Conservation (phyloP, 1,140 invertebrate species). For the Leptinotarsa defecta region DNA sequence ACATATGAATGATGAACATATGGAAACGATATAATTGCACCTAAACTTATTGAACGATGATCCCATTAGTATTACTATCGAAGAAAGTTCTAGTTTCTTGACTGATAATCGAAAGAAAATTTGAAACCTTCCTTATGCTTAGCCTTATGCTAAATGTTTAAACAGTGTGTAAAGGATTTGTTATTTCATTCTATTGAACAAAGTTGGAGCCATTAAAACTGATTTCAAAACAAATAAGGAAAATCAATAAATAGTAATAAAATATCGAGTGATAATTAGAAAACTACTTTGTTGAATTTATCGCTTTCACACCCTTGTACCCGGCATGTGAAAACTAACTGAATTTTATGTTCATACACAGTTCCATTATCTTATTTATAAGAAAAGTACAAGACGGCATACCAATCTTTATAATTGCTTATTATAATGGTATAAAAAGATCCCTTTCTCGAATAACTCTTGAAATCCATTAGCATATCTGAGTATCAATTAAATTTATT, state of each 20-base stretch:
- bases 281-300: not conserved
- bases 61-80: too few species aligned
- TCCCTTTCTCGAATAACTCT: slow-evolving; percentile 14
- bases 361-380: slow-evolving; percentile 18
- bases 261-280: not conserved
- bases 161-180: too few species aligned
- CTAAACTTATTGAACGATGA: too few species aligned
- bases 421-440: slow-evolving; percentile 27
- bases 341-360: not conserved
- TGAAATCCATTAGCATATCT: slow-evolving; percentile 25
- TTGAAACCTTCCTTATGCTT: too few species aligned
- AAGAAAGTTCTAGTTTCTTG: too few species aligned
- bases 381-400: slow-evolving; percentile 17
- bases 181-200: too few species aligned
- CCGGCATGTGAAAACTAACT: not conserved
- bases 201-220: too few species aligned
- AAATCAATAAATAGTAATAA: not conserved
- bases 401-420: slow-evolving; percentile 26
- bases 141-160: too few species aligned
- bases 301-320: not conserved
- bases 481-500: slow-evolving; percentile 28
- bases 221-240: not conserved
- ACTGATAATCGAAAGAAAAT: too few species aligned
- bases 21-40: too few species aligned
- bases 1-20: too few species aligned